These are phyloP conservation scores for Euura saliciscinereae DNA, from an alignment of 1,140 invertebrate species.

Conservation along the genomic window DNA sequence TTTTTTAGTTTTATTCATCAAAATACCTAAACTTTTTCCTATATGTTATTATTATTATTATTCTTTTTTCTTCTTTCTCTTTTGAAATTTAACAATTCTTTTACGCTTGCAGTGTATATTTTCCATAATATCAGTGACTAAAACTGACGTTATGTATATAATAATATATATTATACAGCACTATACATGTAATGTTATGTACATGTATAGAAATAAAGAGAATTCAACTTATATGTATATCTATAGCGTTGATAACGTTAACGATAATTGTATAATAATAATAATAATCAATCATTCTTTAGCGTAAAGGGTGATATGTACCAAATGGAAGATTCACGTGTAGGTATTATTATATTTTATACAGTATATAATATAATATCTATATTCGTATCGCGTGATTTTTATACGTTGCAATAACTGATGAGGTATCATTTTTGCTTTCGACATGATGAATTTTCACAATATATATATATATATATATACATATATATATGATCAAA, in stretches of 20 bases:
- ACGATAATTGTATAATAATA: background rate
- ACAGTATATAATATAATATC: background rate
- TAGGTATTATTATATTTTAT: background rate
- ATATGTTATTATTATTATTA: conserved; percentile 10
- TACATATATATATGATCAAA: background rate
- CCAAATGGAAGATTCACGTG: conserved; percentile 60
- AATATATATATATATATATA: background rate
- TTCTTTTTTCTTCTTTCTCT: conserved; percentile 9
- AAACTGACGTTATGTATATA: background rate
- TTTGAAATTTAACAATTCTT: background rate
- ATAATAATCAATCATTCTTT: background rate
- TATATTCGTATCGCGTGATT: background rate
- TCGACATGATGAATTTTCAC: background rate
- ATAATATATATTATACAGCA: background rate
- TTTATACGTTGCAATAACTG: background rate
- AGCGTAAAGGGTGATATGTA: conserved; percentile 52
- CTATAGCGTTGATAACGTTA: background rate
- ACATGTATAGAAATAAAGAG: background rate
- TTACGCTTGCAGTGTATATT: background rate
- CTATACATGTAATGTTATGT: background rate
- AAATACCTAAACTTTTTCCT: background rate
- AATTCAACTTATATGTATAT: background rate
- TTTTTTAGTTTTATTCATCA: conserved; percentile 9
- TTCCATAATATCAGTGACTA: background rate
- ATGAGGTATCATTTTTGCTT: background rate